Conservation (phyloP, 1,140 invertebrate species). For the Zophobas morio region DNA sequence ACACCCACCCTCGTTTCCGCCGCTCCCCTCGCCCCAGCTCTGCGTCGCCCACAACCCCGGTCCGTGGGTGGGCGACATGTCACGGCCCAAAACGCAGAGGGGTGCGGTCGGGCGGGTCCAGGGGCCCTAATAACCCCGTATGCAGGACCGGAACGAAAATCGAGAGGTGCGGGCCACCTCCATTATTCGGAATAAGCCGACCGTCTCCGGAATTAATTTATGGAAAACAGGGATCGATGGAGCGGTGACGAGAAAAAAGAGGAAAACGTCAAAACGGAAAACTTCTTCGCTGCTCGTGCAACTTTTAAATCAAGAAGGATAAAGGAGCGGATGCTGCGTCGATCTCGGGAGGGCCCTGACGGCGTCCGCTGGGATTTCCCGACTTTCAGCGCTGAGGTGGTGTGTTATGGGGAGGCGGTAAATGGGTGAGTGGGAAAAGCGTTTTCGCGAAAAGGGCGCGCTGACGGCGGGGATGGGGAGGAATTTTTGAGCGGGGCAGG, state of each 20-base stretch:
- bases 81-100: constrained; percentile 26
- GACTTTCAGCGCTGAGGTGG: constrained; percentile 22
- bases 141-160: constrained; percentile 46
- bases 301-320: constrained; percentile 43
- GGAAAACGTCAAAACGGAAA: constrained; percentile 25
- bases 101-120: constrained; percentile 30
- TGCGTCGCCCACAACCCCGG: background rate
- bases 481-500: too few species aligned
- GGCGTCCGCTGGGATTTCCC: constrained; percentile 21
- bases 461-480: too few species aligned
- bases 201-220: constrained; percentile 38
- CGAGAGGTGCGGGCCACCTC: constrained; percentile 32
- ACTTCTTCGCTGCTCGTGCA: constrained; percentile 16
- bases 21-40: background rate
- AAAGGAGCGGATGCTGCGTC: constrained; percentile 33
- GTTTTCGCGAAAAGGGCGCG: too few species aligned
- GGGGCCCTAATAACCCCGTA: constrained; percentile 26
- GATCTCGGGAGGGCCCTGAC: constrained; percentile 37
- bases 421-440: too few species aligned
- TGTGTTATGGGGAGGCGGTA: background rate
- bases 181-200: constrained; percentile 37
- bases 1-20: background rate
- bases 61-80: constrained; percentile 38
- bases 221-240: constrained; percentile 34
- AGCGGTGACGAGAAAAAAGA: constrained; percentile 4